Percentiles rank a stretch among this genome's conserved stretches.
Conservation (phyloP, 2,888 invertebrate species). For the Panzeria rudis region DNA sequence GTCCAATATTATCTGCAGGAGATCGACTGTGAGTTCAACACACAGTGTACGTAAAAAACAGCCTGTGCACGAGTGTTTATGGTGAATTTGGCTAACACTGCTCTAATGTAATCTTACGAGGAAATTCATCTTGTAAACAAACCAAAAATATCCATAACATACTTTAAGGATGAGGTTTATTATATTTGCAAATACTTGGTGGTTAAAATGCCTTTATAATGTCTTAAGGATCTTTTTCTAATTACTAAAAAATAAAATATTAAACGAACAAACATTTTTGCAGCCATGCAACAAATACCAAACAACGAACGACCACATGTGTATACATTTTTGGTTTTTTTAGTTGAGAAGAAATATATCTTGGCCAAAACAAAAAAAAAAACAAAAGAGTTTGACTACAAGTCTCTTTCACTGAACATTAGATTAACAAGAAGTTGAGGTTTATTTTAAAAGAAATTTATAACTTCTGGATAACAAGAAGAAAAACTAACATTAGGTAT, state of each 20-base stretch:
- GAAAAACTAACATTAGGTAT: conserved; percentile 34
- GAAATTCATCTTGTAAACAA: conserved; percentile 23
- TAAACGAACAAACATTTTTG: conserved; percentile 31
- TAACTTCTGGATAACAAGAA: conserved; percentile 53
- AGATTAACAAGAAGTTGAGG: conserved; percentile 65
- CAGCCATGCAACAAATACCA: conserved; percentile 28
- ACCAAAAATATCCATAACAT: conserved; percentile 30
- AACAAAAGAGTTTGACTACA: conserved; percentile 20
- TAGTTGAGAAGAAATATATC: conserved; percentile 17
- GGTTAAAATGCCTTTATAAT: conserved; percentile 69
- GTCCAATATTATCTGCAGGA: no score
- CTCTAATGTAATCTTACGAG: conserved; percentile 21
- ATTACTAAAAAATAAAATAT: neutral
- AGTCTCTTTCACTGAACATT: conserved; percentile 27
- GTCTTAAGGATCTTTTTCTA: conserved; percentile 22
- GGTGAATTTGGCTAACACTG: no score
- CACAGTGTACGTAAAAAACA: no score
- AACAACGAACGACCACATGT: conserved; percentile 64
- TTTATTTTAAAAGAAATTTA: conserved; percentile 72
- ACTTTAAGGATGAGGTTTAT: conserved; percentile 58
- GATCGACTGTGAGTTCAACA: no score
- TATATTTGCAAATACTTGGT: conserved; percentile 66
- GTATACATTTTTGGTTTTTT: conserved; percentile 68
- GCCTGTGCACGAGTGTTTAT: no score
- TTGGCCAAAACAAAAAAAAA: conserved; percentile 31